These are phyloP conservation scores for Danio albolineatus DNA, from an alignment of 2,797 vertebrate genomes.

Conservation along the genomic window DNA sequence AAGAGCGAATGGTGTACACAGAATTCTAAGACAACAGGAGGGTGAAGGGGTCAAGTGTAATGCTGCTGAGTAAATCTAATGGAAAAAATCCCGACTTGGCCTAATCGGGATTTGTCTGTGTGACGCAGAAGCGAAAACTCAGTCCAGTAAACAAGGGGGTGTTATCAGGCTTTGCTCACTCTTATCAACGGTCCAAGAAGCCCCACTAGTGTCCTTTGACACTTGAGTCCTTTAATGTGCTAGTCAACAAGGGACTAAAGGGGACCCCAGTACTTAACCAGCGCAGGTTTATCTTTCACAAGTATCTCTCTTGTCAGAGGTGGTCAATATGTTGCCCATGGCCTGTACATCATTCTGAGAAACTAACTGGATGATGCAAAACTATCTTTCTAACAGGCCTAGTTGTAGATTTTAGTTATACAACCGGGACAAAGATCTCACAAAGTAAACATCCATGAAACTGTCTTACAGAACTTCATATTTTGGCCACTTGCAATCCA, in stretches of 20 bases:
- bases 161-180: conserved; percentile 73
- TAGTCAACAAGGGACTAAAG: conserved; percentile 53
- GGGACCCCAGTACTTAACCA: conserved; percentile 44
- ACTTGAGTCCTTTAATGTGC: conserved; percentile 71
- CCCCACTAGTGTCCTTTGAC: conserved; percentile 65
- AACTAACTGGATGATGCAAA: neutral
- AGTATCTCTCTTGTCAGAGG: conserved; percentile 49
- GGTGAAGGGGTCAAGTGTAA: neutral
- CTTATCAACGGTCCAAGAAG: conserved; percentile 75
- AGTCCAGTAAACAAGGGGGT: conserved; percentile 63
- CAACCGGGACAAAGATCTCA: neutral
- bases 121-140: conserved; percentile 68
- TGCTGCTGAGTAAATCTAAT: conserved; percentile 54
- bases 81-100: conserved; percentile 59
- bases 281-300: conserved; percentile 39
- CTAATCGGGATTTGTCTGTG: conserved; percentile 70
- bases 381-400: neutral
- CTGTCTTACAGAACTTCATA: too few species aligned
- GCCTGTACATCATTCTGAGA: conserved; percentile 12
- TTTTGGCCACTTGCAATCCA: too few species aligned
- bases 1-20: too few species aligned
- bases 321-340: conserved; percentile 54
- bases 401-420: neutral
- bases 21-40: too few species aligned
- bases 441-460: too few species aligned